Percentiles rank a stretch among this genome's conserved stretches.
These are phyloP conservation scores for Stichodactyla mertensii DNA, from an alignment of 64 coral and sea anemone species.

Conservation along the genomic window DNA sequence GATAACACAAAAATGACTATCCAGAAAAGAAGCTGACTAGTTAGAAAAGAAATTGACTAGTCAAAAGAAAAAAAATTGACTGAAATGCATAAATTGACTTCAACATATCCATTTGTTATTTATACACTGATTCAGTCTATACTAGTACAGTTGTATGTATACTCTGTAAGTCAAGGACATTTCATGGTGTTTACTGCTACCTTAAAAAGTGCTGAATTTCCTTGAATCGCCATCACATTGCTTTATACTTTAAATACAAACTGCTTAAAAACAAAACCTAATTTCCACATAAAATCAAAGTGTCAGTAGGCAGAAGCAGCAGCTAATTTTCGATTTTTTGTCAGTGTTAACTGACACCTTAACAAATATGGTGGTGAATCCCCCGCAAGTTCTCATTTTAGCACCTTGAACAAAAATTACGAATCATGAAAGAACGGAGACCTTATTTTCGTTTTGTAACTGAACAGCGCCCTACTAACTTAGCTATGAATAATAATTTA, in stretches of 20 bases:
- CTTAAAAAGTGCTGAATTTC: background rate
- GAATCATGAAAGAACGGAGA: background rate
- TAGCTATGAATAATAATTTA: background rate
- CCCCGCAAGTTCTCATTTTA: background rate
- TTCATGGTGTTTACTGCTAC: background rate
- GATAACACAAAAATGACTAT: no score
- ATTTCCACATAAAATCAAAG: background rate
- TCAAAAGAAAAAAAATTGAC: no score
- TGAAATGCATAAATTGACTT: no score
- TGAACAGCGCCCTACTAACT: background rate
- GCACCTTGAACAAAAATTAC: background rate
- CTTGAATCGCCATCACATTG: no score
- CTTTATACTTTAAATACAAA: no score
- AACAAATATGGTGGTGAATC: background rate
- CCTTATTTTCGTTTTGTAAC: background rate
- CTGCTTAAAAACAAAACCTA: no score
- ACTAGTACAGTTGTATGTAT: no score
- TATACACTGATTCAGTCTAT: no score
- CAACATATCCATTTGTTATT: no score
- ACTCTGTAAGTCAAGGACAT: background rate
- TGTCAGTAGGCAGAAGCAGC: background rate
- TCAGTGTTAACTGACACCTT: conserved; percentile 3
- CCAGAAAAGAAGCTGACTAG: no score
- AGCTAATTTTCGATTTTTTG: background rate
- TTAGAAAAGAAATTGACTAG: no score